Base-by-base conservation (phyloP, 1,140 invertebrate genomes). In the Ctenoplectra terminalis region DNA sequence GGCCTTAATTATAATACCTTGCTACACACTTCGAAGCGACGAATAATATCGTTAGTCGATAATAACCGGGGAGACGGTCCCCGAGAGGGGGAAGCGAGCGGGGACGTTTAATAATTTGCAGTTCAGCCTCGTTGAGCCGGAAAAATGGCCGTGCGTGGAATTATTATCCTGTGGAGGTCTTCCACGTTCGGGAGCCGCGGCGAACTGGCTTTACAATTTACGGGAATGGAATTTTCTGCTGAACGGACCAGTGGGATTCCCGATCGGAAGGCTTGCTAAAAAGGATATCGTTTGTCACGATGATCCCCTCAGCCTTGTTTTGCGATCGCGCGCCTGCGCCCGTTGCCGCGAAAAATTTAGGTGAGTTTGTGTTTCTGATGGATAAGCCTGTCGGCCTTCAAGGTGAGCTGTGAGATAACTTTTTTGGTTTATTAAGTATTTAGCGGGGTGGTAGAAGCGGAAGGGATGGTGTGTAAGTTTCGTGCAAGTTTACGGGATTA, bases 1-100 rank as follows among this genome's bases (percentile, higher is more conserved):
- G 69, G 76, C 61, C 75, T 63, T 78, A 84, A 82, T 82, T 66
- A 82, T 74, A 80, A 84, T 69, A 50, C 75, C 61, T 31, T 34
- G 69, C 46, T 82, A 77, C 73, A 40, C 73, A 76, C 34, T 37
- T 29, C 67, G 67, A 54, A 69, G 56, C 60, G 50, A 72, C 15
- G 75, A 74, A 63, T 48, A 56, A 46, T 80, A 54, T 71, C 43
- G 80, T 78, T 74, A 71, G 69, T 29, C 75, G 75, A 85, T 78
- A 79, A 60, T 72, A 72, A 78, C 69, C 64, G 3, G 61, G n/a
- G 50, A 60, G 29, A 15, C 26, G n/a, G 26, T 37, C 9, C 26
- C 13, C 13, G 13, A 29, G 15, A 43, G n/a, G 26, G 54, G 23
- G 7, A 1, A 26, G 13, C 63, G 40, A 56, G 7, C 15, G 63